These are phyloP conservation scores for Tachina fera DNA, from an alignment of 2,888 invertebrate species.

Conservation along the genomic window DNA sequence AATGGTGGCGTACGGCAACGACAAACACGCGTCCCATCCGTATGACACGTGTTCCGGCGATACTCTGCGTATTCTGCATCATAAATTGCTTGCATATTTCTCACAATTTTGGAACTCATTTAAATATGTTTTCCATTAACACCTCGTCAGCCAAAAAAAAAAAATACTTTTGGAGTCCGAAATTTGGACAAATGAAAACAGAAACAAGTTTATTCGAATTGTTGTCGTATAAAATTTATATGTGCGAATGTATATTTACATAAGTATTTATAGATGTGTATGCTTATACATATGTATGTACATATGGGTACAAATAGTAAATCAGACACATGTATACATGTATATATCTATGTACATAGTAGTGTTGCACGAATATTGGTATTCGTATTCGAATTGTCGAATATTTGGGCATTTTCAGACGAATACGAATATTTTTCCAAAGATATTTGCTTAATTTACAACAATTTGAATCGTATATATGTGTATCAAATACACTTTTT, in stretches of 20 bases:
- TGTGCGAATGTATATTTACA: background rate
- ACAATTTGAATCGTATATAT: too few species aligned
- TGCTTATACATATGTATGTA: too few species aligned
- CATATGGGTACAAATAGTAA: too few species aligned
- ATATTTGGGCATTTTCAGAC: too few species aligned
- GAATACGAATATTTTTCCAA: too few species aligned
- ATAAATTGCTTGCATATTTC: slow-evolving; percentile 52
- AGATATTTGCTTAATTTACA: too few species aligned
- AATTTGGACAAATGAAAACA: slow-evolving; percentile 21
- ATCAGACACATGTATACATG: too few species aligned
- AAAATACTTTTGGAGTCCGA: slow-evolving; percentile 2
- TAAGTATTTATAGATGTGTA: too few species aligned
- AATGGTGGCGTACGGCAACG: slow-evolving; percentile 69
- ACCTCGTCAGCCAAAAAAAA: slow-evolving; percentile 63
- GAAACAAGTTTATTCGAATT: slow-evolving; percentile 26
- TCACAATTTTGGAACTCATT: slow-evolving; percentile 66
- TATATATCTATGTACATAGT: too few species aligned
- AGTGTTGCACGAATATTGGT: too few species aligned
- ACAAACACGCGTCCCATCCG: slow-evolving; percentile 68
- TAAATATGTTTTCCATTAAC: slow-evolving; percentile 73
- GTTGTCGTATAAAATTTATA: background rate
- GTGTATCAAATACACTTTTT: too few species aligned
- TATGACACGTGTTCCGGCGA: slow-evolving; percentile 67
- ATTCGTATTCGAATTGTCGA: too few species aligned
- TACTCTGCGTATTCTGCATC: slow-evolving; percentile 55